These are phyloP conservation scores for Apodemia hepburni DNA, from an alignment of 2,888 invertebrate genomes.

Conservation along the genomic window DNA sequence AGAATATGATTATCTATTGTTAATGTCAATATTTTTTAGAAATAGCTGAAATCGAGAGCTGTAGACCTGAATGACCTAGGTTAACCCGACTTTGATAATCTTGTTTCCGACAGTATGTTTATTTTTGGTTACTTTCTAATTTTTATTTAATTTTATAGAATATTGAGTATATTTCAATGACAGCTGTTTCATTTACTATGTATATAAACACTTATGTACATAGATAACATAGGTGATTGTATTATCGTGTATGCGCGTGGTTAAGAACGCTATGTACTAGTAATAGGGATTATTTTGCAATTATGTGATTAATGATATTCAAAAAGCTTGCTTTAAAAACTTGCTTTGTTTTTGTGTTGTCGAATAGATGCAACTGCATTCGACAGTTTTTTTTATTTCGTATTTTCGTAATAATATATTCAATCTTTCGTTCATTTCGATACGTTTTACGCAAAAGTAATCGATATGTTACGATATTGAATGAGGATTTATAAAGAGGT, in stretches of 20 bases:
- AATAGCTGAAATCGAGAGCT: constrained; percentile 58
- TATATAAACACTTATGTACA: constrained; percentile 29
- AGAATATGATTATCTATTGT: constrained; percentile 27
- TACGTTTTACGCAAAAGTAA: constrained; percentile 20
- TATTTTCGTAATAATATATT: neutral
- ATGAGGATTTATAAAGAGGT: constrained; percentile 32
- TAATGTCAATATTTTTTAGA: constrained; percentile 48
- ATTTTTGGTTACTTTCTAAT: constrained; percentile 61
- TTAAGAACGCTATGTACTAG: constrained; percentile 42
- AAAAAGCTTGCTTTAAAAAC: constrained; percentile 10
- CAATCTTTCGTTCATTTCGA: neutral
- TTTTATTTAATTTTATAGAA: constrained; percentile 40
- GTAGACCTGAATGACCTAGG: constrained; percentile 65
- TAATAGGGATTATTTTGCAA: constrained; percentile 31
- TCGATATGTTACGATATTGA: constrained; percentile 31
- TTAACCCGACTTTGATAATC: constrained; percentile 56
- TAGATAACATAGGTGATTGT: constrained; percentile 18
- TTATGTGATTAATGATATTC: constrained; percentile 15
- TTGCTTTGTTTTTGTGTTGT: constrained; percentile 17
- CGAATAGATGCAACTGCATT: constrained; percentile 39
- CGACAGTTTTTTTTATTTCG: constrained; percentile 1
- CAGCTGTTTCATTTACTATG: constrained; percentile 39
- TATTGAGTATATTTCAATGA: constrained; percentile 33
- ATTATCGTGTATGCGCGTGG: constrained; percentile 38
- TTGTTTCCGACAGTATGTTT: constrained; percentile 51